Conservation (phyloP, 2,113 vertebrate species). For the Cervus canadensis region DNA sequence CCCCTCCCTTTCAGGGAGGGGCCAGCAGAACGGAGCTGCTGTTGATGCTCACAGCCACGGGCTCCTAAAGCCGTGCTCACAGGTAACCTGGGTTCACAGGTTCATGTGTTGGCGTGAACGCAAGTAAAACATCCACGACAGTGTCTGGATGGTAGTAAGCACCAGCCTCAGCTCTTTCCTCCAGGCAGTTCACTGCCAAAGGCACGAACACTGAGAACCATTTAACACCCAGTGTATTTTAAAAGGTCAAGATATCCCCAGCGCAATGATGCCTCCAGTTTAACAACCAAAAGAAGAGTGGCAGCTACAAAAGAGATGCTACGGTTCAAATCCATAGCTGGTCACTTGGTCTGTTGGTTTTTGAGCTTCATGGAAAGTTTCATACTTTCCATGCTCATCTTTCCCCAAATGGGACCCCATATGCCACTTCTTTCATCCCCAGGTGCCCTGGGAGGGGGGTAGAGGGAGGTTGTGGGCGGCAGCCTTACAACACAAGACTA, state of each 20-base stretch:
- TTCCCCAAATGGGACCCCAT: neutral
- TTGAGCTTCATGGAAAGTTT: neutral
- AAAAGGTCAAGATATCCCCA: neutral
- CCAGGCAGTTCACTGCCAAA: neutral
- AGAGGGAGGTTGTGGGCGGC: rapidly evolving
- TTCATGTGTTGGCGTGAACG: rapidly evolving
- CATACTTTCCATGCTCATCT: neutral
- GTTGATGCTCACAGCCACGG: neutral
- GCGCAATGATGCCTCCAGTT: neutral
- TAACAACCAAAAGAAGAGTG: neutral
- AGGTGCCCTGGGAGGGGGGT: neutral
- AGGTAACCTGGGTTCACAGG: neutral
- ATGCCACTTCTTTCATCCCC: neutral
- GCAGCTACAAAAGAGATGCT: neutral
- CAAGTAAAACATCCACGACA: neutral
- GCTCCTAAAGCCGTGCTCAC: neutral
- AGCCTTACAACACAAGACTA: too few relatives aligned
- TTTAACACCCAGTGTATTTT: neutral
- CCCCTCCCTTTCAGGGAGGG: neutral
- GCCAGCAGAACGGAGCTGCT: neutral
- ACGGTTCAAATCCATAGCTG: neutral
- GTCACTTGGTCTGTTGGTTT: neutral
- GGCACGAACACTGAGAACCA: neutral
- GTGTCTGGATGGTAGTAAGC: neutral
- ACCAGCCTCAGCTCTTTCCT: neutral